phyloP scores from a whole-genome alignment of 1,140 invertebrate genomes.

The Drosophila albomicans region DNA sequence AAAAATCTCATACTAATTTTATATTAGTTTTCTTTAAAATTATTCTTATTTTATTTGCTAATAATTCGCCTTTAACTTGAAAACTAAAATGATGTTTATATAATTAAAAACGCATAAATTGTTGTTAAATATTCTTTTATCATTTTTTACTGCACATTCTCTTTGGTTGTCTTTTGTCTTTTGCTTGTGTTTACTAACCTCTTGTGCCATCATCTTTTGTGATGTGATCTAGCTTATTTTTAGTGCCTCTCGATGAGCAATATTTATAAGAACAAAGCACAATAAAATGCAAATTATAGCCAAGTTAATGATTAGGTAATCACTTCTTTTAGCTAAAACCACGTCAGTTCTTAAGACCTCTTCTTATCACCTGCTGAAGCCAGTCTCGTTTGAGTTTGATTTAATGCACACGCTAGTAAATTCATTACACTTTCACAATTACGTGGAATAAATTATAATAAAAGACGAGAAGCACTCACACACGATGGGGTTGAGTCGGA shows the following conservation, averaged over 20 bases:
- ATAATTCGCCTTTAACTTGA: no score
- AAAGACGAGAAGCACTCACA: constrained; percentile 38
- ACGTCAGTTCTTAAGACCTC: neutral
- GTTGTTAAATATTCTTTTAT: no score
- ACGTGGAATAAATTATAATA: constrained; percentile 74
- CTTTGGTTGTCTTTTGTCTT: neutral
- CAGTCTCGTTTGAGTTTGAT: constrained; percentile 23
- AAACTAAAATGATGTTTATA: no score
- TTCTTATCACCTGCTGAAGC: neutral
- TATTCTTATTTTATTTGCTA: no score
- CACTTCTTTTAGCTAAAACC: neutral
- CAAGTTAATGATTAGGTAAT: constrained; percentile 7
- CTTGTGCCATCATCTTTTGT: neutral
- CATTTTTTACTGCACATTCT: no score
- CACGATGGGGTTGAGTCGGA: neutral
- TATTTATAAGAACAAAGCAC: neutral
- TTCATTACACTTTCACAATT: constrained; percentile 74
- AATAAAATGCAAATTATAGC: constrained; percentile 8
- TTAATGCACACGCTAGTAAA: constrained; percentile 55
- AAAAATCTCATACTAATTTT: no score
- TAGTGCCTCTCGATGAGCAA: neutral
- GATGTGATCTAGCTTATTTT: constrained; percentile 9
- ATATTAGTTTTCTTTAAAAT: no score
- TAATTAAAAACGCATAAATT: no score
- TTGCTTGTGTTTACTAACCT: neutral